Percentiles rank a stretch among this genome's conserved stretches.
Conservation (phyloP, 2,113 vertebrate genomes). For the Panurus biarmicus region DNA sequence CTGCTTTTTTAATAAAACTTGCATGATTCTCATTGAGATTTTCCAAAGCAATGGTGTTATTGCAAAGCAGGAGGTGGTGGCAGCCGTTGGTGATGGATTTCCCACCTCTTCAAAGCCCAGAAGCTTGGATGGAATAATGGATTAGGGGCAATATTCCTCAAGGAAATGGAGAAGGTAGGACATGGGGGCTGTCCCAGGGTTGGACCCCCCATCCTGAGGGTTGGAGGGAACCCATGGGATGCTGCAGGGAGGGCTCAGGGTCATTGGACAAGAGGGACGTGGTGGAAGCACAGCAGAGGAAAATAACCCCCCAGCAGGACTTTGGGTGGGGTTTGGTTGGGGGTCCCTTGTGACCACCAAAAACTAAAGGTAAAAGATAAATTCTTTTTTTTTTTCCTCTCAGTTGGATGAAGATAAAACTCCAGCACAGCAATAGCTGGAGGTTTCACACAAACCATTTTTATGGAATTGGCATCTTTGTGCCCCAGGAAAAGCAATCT, state of each 20-base stretch:
- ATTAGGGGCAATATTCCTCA: neutral
- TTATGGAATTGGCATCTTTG: conserved; percentile 18
- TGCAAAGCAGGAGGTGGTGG: neutral
- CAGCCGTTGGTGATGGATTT: neutral
- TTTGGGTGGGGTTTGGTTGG: neutral
- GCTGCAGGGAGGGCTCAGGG: neutral
- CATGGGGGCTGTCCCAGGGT: no score
- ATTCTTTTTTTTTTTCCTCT: neutral
- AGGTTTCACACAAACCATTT: neutral
- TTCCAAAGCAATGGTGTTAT: neutral
- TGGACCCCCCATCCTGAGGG: neutral
- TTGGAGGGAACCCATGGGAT: neutral
- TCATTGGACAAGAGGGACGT: neutral
- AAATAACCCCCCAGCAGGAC: neutral
- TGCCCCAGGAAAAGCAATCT: conserved; percentile 5
- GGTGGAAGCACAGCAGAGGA: neutral
- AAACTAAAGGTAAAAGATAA: neutral
- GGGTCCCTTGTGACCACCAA: neutral
- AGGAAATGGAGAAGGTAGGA: neutral
- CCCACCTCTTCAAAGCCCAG: neutral
- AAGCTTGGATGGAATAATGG: neutral
- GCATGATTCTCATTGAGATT: neutral
- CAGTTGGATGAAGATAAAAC: neutral
- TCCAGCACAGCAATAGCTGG: neutral
- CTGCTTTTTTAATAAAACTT: conserved; percentile 24